Evolutionary conservation across 1,140 invertebrate species (phyloP), one percentile per base, ranked within the genome.

Genomic region (Myzus persicae): DNA sequence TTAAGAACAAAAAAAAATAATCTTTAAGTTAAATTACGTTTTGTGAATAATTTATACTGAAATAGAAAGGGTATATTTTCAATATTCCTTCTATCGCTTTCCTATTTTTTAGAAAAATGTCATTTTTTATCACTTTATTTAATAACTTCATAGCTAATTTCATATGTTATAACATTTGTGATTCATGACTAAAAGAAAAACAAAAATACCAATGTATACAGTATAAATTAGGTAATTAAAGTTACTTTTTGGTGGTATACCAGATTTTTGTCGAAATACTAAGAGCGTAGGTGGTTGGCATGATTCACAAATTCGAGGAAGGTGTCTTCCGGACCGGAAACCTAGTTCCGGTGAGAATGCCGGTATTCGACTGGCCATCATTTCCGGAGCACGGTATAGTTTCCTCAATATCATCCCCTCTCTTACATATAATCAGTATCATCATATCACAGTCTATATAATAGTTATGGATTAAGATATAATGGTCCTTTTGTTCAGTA

Each of bases 391-490:
- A 18, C n/a, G n/a, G 87, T 44, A 84, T 31, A 51, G 87, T 38
- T 89, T 89, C n/a, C 87, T 89, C 87, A 38, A 38, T 51, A 46
- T 89, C 87, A 36, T 44, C 85, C 42, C 31, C 31, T 87, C 85
- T 20, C 44, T 36, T 48, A n/a, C 14, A 22, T 87, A 46, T 46
- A 87, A 87, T 48, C 85, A 46, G 31, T 87, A 46, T 46, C 44
- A 87, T 87, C 85, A n/a, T 87, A 87, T 51, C n/a, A 38, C 9
- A 51, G 48, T 54, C 36, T 89, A 89, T 87, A 87, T 87, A 38
- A 87, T 89, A 89, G 87, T 48, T 89, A 40, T 54, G 87, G 48
- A 89, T 51, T 89, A 51, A 42, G 44, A 89, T 89, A 88, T 88
- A 89, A 89, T 51, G 87, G 87, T 14, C 36, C 87, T 89, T 89